Conservation (phyloP, 2,888 invertebrate genomes). For the Drosophila helvetica region DNA sequence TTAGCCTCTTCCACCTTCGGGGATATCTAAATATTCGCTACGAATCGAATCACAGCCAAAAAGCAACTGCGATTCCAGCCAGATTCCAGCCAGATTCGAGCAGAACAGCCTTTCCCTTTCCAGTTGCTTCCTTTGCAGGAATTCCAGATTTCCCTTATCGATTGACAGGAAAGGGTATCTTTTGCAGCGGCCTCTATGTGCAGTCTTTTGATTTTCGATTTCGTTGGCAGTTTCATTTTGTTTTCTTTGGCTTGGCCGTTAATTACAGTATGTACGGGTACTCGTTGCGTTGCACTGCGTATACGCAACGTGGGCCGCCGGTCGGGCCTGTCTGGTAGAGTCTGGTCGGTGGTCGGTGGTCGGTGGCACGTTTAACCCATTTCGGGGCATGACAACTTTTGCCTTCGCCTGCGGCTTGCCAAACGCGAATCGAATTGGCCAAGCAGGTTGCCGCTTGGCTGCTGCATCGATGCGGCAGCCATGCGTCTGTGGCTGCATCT, state of each 20-base stretch:
- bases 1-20: too few relatives aligned
- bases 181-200: too few relatives aligned
- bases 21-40: too few relatives aligned
- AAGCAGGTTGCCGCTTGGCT: slow-evolving; percentile 29
- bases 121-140: too few relatives aligned
- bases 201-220: slow-evolving; percentile 38
- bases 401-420: slow-evolving; percentile 67
- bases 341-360: slow-evolving; percentile 42
- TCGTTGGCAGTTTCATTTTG: slow-evolving; percentile 40
- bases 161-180: neutral
- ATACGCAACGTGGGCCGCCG: slow-evolving; percentile 66
- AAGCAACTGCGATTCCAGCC: too few relatives aligned
- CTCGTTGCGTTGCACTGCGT: slow-evolving; percentile 47
- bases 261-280: slow-evolving; percentile 59
- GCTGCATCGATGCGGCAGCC: slow-evolving; percentile 17
- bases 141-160: too few relatives aligned
- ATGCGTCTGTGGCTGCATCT: slow-evolving; percentile 1
- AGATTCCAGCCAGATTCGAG: too few relatives aligned
- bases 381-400: slow-evolving; percentile 76
- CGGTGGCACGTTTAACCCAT: slow-evolving; percentile 78
- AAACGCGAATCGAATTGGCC: slow-evolving; percentile 59
- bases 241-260: slow-evolving; percentile 36
- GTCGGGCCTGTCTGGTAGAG: neutral
- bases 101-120: too few relatives aligned
- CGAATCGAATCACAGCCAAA: too few relatives aligned